Conservation (phyloP, 2,888 invertebrate species). For the Drosophila fulvimacula region DNA sequence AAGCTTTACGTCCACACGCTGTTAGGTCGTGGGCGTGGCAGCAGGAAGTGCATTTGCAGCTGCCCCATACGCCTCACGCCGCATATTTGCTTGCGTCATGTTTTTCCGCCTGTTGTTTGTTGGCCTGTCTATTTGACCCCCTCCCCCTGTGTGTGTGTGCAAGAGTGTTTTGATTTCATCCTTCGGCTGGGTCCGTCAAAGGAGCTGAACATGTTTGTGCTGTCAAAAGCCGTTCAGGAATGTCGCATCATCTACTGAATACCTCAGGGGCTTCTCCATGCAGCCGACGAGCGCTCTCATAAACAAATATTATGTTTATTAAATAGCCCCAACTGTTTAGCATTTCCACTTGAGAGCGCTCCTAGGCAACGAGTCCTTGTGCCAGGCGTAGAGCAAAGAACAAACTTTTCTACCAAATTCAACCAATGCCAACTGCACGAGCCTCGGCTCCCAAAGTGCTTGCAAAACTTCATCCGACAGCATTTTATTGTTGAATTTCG, state of each 20-base stretch:
- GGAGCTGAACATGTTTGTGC: conserved; percentile 45
- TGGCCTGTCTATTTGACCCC: conserved; percentile 24
- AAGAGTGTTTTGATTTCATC: conserved; percentile 58
- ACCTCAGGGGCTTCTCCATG: background rate
- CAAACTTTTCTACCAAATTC: conserved; percentile 7
- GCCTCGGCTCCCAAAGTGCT: conserved; percentile 15
- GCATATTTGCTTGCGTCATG: background rate
- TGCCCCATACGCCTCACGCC: conserved; percentile 1
- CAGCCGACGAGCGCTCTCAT: conserved; percentile 16
- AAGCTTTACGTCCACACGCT: conserved; percentile 56
- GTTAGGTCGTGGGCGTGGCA: conserved; percentile 22
- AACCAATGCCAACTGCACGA: conserved; percentile 6
- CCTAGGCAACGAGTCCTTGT: conserved; percentile 16
- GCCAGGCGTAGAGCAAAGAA: background rate
- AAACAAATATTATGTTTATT: conserved; percentile 71
- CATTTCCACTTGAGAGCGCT: conserved; percentile 51
- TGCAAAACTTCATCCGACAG: conserved; percentile 10
- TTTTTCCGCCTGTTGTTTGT: conserved; percentile 19
- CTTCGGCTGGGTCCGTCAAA: conserved; percentile 52
- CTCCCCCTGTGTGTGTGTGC: conserved; percentile 8
- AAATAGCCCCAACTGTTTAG: conserved; percentile 56
- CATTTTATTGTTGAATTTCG: conserved; percentile 15
- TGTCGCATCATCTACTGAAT: conserved; percentile 15
- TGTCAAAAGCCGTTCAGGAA: conserved; percentile 46
- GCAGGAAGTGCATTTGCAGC: conserved; percentile 59